A percentile compares a stretch with the other conserved stretches of the same genome.
These are phyloP conservation scores for Anhinga anhinga DNA, from an alignment of 2,113 vertebrate genomes.

Conservation along the genomic window DNA sequence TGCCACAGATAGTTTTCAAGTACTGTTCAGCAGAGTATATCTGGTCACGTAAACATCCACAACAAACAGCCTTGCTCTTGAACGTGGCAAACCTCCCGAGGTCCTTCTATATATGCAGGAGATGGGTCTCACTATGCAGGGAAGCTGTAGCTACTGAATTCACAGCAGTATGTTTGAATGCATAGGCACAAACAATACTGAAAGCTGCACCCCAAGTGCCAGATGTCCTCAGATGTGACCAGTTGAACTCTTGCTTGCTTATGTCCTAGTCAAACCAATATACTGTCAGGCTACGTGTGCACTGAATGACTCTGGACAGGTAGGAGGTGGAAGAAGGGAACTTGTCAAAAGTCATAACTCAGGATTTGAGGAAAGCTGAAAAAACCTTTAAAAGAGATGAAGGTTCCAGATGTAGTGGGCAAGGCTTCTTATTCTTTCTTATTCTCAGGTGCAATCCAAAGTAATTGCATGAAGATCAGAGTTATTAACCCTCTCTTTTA, in stretches of 20 bases:
- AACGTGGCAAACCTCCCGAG: slow-evolving; percentile 32
- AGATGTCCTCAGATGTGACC: slow-evolving; percentile 1
- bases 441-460: background rate
- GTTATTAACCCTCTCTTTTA: background rate
- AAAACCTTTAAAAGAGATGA: background rate
- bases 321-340: background rate
- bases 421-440: background rate
- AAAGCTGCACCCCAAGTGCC: background rate
- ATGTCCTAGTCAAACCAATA: slow-evolving; percentile 27
- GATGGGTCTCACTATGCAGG: slow-evolving; percentile 14
- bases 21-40: slow-evolving; percentile 52
- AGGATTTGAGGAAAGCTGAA: background rate
- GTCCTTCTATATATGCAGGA: slow-evolving; percentile 23
- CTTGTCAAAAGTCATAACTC: background rate
- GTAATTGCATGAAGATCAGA: background rate
- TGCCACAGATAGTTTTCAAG: slow-evolving; percentile 83
- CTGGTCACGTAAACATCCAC: slow-evolving; percentile 67
- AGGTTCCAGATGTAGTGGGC: background rate
- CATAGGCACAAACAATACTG: background rate
- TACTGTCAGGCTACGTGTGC: background rate
- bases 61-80: slow-evolving; percentile 62
- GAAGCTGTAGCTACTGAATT: slow-evolving; percentile 53
- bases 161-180: slow-evolving; percentile 22
- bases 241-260: background rate
- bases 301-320: background rate